Evolutionary conservation across 2,888 invertebrate species (phyloP).

Genomic region (Protodeltote pygarga): DNA sequence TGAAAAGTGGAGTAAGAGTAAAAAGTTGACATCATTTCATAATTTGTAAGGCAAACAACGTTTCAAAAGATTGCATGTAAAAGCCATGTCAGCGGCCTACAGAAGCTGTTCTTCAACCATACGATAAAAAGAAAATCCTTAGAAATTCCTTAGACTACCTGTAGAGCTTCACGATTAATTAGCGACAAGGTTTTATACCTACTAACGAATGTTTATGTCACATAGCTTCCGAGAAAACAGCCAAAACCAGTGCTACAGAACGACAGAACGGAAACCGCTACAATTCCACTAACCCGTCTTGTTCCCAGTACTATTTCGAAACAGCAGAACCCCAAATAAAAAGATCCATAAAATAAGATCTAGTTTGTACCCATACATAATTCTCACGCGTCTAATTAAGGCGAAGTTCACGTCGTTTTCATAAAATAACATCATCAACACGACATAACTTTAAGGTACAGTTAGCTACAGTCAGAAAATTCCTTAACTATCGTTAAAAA

Average conservation of each 20-base stretch:
- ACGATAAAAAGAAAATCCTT: too few relatives aligned
- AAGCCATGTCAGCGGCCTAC: too few relatives aligned
- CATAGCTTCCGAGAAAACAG: constrained; percentile 14
- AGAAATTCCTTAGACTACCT: too few relatives aligned
- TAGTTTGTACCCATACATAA: constrained; percentile 20
- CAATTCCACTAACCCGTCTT: constrained; percentile 13
- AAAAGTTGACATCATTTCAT: too few relatives aligned
- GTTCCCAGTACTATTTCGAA: constrained; percentile 13
- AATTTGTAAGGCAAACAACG: too few relatives aligned
- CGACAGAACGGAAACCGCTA: constrained; percentile 12
- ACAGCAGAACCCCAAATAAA: constrained; percentile 32
- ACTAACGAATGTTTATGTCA: neutral
- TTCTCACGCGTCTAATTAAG: constrained; percentile 45
- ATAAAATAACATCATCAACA: constrained; percentile 40
- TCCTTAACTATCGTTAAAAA: constrained; percentile 50
- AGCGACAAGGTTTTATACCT: too few relatives aligned
- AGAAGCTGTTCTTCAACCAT: too few relatives aligned
- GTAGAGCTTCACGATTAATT: too few relatives aligned
- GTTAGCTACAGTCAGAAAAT: constrained; percentile 41
- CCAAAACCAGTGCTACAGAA: neutral
- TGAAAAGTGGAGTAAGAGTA: too few relatives aligned
- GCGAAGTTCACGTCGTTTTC: constrained; percentile 28
- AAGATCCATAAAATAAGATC: constrained; percentile 35
- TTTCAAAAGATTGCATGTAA: too few relatives aligned
- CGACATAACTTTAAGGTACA: constrained; percentile 39